A percentile compares a stretch with the other conserved stretches of the same genome.
Evolutionary conservation across 2,797 vertebrate genomes (phyloP).

Genomic region (Glossophaga mutica): DNA sequence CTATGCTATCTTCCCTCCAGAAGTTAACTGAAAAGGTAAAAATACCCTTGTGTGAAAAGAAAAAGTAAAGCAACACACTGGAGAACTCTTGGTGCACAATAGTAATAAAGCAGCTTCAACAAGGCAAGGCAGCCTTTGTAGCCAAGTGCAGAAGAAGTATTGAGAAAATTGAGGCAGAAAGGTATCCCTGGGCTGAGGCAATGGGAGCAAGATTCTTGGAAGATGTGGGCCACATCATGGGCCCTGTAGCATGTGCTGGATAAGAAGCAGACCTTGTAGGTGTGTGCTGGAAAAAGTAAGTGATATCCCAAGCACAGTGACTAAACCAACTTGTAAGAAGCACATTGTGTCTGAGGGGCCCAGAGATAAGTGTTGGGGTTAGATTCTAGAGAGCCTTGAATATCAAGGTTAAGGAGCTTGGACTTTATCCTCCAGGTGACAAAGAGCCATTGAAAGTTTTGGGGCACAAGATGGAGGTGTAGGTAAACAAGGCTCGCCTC

Average conservation of each 20-base stretch:
- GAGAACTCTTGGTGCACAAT: neutral
- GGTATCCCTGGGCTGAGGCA: too few relatives aligned
- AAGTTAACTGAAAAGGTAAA: neutral
- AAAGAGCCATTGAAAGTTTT: neutral
- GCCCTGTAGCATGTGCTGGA: accelerated
- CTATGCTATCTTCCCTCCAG: neutral
- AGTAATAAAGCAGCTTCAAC: neutral
- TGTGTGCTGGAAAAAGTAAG: neutral
- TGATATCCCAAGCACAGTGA: neutral
- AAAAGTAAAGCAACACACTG: neutral
- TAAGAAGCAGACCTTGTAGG: neutral
- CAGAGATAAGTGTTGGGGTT: neutral
- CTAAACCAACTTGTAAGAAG: neutral
- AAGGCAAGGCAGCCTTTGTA: neutral
- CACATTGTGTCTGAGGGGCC: neutral
- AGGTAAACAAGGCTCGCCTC: too few relatives aligned
- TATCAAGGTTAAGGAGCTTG: neutral
- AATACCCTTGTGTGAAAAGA: neutral
- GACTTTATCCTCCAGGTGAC: neutral
- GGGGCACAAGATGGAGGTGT: too few relatives aligned
- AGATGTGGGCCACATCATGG: neutral
- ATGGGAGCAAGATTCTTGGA: neutral
- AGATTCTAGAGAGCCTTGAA: neutral
- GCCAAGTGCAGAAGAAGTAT: neutral
- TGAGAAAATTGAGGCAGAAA: neutral